phyloP scores from a whole-genome alignment of 2,888 invertebrate species.

The Horisme vitalbata region DNA sequence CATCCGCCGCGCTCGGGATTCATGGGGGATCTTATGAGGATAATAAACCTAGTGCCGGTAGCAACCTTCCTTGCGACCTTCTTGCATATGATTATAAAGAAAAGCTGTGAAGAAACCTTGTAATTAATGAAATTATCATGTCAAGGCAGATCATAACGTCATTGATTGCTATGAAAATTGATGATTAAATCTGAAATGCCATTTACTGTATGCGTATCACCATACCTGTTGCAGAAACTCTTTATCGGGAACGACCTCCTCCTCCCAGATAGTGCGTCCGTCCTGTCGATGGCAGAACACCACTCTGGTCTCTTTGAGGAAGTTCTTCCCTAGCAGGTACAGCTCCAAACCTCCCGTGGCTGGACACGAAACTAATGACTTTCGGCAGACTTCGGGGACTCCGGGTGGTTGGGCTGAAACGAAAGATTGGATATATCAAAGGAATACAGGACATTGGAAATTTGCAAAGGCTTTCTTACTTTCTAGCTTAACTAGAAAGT shows the following conservation, averaged over 20 bases:
- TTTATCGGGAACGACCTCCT: conserved; percentile 92
- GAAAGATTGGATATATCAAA: neutral
- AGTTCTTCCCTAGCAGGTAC: conserved; percentile 95
- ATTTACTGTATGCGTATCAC: conserved; percentile 6
- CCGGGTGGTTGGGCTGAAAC: conserved; percentile 94
- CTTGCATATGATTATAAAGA: neutral
- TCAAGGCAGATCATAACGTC: conserved; percentile 4
- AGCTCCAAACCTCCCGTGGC: conserved; percentile 92
- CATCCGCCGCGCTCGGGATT: too few species aligned
- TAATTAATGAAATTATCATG: conserved; percentile 12
- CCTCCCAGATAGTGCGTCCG: conserved; percentile 87
- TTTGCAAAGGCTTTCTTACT: neutral
- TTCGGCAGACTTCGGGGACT: conserved; percentile 95
- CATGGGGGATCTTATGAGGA: too few species aligned
- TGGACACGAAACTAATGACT: conserved; percentile 91
- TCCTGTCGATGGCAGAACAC: conserved; percentile 87
- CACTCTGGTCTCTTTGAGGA: conserved; percentile 94
- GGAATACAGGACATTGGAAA: too few species aligned
- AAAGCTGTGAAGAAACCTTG: conserved; percentile 18
- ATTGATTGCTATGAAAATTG: too few species aligned
- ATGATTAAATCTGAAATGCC: neutral
- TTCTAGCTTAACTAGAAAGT: too few species aligned
- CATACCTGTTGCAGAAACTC: conserved; percentile 92
- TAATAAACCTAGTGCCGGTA: too few species aligned
- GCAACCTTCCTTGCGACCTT: too few species aligned